These are phyloP conservation scores for Polylopha cassiicola DNA, from an alignment of 2,888 invertebrate species.

Conservation along the genomic window DNA sequence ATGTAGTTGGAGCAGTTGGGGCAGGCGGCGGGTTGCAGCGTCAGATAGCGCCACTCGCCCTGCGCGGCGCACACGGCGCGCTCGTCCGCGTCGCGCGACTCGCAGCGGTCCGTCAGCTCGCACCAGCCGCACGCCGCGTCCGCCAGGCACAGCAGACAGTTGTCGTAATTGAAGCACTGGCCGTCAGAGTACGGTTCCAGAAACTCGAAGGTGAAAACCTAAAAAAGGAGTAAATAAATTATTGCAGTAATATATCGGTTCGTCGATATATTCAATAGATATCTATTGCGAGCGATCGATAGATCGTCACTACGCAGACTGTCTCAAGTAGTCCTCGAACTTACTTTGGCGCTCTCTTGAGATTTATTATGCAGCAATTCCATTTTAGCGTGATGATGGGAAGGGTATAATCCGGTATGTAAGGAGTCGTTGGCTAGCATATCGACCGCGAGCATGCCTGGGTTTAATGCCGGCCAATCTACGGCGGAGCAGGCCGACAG, in stretches of 20 bases:
- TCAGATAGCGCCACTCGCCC: conserved; percentile 86
- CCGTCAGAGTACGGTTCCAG: conserved; percentile 92
- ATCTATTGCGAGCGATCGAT: too few relatives aligned
- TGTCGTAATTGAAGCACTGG: conserved; percentile 85
- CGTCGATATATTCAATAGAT: neutral
- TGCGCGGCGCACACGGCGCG: conserved; percentile 74
- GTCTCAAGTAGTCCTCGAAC: too few relatives aligned
- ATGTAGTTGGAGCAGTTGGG: conserved; percentile 93
- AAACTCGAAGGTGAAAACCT: conserved; percentile 91
- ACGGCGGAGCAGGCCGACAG: conserved; percentile 83
- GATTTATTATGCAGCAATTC: conserved; percentile 86
- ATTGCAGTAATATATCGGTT: neutral
- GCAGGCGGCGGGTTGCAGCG: conserved; percentile 88
- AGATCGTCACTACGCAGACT: too few relatives aligned
- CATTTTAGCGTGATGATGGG: conserved; percentile 87
- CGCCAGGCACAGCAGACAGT: conserved; percentile 91
- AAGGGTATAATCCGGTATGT: conserved; percentile 76
- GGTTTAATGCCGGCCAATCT: conserved; percentile 80
- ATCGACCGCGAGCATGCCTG: conserved; percentile 81
- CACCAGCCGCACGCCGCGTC: conserved; percentile 97
- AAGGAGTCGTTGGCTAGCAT: conserved; percentile 81
- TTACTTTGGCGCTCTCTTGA: conserved; percentile 83
- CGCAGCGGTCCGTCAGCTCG: conserved; percentile 83
- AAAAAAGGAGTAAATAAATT: conserved; percentile 25
- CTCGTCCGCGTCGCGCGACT: conserved; percentile 82